phyloP scores from a whole-genome alignment of 2,888 invertebrate genomes.

The Drosophila rellima region DNA sequence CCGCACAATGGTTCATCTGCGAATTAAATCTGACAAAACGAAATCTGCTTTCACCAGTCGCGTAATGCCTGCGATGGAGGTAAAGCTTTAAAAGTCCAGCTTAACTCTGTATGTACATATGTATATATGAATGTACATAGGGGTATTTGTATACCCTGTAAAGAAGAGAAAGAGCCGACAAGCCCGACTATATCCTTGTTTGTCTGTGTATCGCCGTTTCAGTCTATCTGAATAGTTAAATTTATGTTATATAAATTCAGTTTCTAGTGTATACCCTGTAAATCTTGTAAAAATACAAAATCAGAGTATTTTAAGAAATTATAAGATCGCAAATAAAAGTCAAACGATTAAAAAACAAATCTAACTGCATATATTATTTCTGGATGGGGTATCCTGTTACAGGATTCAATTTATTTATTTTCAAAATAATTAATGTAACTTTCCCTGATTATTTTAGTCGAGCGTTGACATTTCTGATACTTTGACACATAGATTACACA shows the following conservation, averaged over 20 bases:
- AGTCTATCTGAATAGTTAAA: no score
- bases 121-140: background rate
- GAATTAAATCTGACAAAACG: slow-evolving; percentile 19
- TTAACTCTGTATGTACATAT: background rate
- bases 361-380: background rate
- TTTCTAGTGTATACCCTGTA: no score
- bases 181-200: background rate
- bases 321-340: no score
- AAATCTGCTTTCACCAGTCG: slow-evolving; percentile 13
- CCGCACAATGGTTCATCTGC: slow-evolving; percentile 24
- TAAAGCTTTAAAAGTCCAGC: slow-evolving; percentile 13
- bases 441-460: background rate
- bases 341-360: no score
- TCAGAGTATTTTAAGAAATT: no score
- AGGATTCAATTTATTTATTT: background rate
- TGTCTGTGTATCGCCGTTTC: no score
- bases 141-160: background rate
- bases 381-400: background rate
- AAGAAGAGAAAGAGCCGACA: background rate
- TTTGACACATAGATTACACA: no score
- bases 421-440: background rate
- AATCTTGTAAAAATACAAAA: no score
- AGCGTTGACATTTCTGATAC: background rate
- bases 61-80: background rate
- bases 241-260: no score